phyloP scores from a whole-genome alignment of 2,888 invertebrate species.

The Achlya flavicornis region DNA sequence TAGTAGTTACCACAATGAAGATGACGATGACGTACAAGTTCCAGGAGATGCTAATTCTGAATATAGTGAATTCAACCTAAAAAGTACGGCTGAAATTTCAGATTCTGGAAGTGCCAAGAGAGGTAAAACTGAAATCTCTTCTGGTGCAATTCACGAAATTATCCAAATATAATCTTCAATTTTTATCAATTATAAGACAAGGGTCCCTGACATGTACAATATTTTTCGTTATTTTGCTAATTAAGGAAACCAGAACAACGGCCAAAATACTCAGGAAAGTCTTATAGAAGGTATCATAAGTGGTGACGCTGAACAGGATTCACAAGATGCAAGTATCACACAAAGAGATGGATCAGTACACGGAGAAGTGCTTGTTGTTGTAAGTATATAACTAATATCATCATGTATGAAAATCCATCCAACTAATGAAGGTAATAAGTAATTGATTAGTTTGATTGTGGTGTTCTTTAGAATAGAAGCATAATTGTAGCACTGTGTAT shows the following conservation, averaged over 20 bases:
- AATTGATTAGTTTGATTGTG: conserved; percentile 73
- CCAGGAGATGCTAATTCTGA: conserved; percentile 75
- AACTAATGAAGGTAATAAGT: conserved; percentile 70
- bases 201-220: conserved; percentile 81
- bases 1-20: conserved; percentile 71
- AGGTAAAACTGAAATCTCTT: conserved; percentile 73
- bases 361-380: conserved; percentile 71
- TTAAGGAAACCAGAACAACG: conserved; percentile 78
- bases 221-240: conserved; percentile 82
- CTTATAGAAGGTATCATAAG: conserved; percentile 78
- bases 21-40: conserved; percentile 82
- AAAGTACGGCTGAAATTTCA: conserved; percentile 67
- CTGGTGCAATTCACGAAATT: conserved; percentile 74
- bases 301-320: conserved; percentile 77
- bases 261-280: conserved; percentile 76
- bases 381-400: conserved; percentile 69
- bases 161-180: conserved; percentile 65
- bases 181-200: conserved; percentile 58
- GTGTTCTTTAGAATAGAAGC: conserved; percentile 76
- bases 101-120: conserved; percentile 73
- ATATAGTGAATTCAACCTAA: conserved; percentile 68
- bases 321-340: conserved; percentile 77
- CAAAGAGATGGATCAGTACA: conserved; percentile 67
- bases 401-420: conserved; percentile 60
- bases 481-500: conserved; percentile 75